Percentiles rank a stretch among this genome's conserved stretches.
These are phyloP conservation scores for Halcyon leucocephala DNA, from an alignment of 2,797 vertebrate species.

Conservation along the genomic window DNA sequence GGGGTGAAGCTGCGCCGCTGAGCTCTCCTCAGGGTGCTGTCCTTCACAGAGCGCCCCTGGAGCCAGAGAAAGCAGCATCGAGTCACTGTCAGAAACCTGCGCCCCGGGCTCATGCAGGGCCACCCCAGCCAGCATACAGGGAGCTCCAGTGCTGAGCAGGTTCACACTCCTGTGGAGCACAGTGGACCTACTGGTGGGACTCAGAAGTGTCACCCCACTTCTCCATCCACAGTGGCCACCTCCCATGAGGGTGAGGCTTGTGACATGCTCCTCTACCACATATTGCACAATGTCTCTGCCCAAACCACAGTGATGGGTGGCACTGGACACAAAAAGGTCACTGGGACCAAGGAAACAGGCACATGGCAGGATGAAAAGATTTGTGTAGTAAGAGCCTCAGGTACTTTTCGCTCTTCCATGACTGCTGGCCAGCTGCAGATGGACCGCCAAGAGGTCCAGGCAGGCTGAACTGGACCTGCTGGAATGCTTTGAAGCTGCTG, in stretches of 20 bases:
- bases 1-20: slow-evolving; percentile 92
- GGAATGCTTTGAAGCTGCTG: neutral
- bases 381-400: neutral
- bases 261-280: neutral
- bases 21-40: slow-evolving; percentile 78
- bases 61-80: neutral
- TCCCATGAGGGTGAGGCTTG: neutral
- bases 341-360: neutral
- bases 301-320: neutral
- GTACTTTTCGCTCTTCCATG: neutral
- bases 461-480: neutral
- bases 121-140: neutral
- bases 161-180: neutral
- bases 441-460: neutral
- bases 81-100: neutral
- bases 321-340: neutral
- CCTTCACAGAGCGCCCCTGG: slow-evolving; percentile 89
- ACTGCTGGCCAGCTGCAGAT: neutral
- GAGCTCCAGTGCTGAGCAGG: neutral
- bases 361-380: neutral
- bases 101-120: neutral
- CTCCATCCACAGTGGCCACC: neutral
- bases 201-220: neutral
- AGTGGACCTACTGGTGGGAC: neutral
- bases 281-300: neutral